Evolutionary conservation across 2,113 vertebrate species (phyloP), one percentile per base, ranked within the genome.

Genomic region (Gymnarchus niloticus): DNA sequence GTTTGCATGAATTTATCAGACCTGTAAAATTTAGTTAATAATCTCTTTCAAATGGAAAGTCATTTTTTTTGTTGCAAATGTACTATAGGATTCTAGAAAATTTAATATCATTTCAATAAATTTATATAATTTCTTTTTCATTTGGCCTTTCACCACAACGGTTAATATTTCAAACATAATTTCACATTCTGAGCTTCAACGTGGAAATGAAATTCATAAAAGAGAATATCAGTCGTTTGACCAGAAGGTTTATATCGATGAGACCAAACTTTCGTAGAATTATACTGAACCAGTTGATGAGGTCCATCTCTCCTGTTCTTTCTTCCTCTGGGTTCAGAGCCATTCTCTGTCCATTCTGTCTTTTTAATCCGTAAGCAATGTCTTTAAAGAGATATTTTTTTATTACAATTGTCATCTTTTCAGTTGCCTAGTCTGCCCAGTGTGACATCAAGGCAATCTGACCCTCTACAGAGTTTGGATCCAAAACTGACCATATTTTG

Each of bases 1-100:
- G 91, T 92, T 93, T 91, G 91, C 46, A 41, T 51, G 78, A 88
- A 93, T 90, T 91, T 90, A 89, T 87, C 85, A 89, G 85, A 87
- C 87, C 76, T 85, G 85, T 85, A 78, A 59, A 83, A 83, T 88
- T 52, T 86, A 86, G 90, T 92, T 90, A 89, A 87, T 59, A 83
- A 86, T n/a, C 0, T 83, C 81, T 84, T 88, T 85, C 86, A 82
- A 56, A 84, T 56, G 83, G 61, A 86, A 65, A 73, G 48, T 25
- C 8, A 17, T 37, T 73, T 73, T 46, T 84, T 41, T 61, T 61
- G n/a, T 61, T 61, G n/a, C 37, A 48, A 25, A n/a, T 65, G 56
- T 10, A 81, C 23, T 49, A n/a, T 25, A 49, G 48, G 23, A 25
- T 33, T 73, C 33, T 6, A 28, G 41, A 73, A 73, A 37, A 41